phyloP scores from a whole-genome alignment of 2,797 vertebrate species.

The Orestias chungarensis region DNA sequence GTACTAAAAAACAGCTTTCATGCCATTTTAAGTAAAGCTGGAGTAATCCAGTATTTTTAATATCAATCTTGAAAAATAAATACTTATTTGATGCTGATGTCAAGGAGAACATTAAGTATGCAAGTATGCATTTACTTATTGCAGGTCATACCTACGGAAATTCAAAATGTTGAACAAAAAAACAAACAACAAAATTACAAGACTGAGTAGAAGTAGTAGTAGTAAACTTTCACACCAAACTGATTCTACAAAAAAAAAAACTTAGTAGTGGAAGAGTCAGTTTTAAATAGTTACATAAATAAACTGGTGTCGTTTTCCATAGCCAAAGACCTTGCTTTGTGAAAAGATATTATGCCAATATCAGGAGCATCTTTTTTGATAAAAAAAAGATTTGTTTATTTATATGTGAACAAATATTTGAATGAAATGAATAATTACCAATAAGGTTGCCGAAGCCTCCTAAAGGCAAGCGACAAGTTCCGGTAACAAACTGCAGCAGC shows the following conservation, averaged over 20 bases:
- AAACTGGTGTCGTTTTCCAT: not conserved
- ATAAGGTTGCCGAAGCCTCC: constrained; percentile 97
- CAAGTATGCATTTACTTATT: not conserved
- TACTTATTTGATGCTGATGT: not conserved
- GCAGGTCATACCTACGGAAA: not conserved
- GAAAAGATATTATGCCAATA: not conserved
- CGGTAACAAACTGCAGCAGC: constrained; percentile 96
- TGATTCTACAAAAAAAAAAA: not conserved
- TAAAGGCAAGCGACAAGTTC: constrained; percentile 93
- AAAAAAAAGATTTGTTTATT: too few relatives aligned
- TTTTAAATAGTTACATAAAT: not conserved
- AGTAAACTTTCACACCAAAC: not conserved
- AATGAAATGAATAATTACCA: constrained; percentile 74
- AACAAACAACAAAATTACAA: not conserved
- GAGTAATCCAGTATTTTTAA: not conserved
- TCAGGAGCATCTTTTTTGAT: too few relatives aligned
- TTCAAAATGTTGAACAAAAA: not conserved
- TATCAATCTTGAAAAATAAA: not conserved
- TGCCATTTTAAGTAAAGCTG: not conserved
- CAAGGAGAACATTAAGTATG: not conserved
- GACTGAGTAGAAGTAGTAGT: not conserved
- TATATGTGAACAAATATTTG: not conserved
- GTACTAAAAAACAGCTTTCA: not conserved
- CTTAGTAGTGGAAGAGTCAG: not conserved
- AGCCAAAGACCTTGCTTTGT: not conserved